Base-by-base conservation (phyloP, 2,888 invertebrate species). In the Apotomis betuletana region DNA sequence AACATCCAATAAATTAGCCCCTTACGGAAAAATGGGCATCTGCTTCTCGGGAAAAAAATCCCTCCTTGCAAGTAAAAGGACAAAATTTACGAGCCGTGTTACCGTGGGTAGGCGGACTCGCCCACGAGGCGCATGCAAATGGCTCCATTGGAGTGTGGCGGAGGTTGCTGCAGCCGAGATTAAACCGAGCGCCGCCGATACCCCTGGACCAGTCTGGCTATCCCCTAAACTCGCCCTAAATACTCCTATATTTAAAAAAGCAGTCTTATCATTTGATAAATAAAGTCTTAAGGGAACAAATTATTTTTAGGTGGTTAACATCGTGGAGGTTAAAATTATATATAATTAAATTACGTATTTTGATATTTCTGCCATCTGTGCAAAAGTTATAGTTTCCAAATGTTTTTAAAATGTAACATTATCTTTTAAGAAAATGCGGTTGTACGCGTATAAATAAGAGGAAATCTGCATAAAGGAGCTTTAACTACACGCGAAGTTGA, bases 101-200 rank as follows among this genome's bases (percentile, higher is more conserved):
- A 87, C 87, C 88, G 89, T 89, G 90, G 90, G 91, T 90, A 87
- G 90, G 87, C 86, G 87, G 87, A 85, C 84, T 85, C 89, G 88
- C 88, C 89, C 87, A 90, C 90, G 90, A 88, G 86, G 83, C 86
- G 91, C 91, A 92, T 92, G 92, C 90, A 92, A 92, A 92, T 92
- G 86, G 86, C 86, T 86, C 88, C 86, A 92, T 92, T 89, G 89
- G 83, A 86, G 85, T 83, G 85, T 83, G 85, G 85, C 85, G 85
- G 79, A 81, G 81, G 79, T 80, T 82, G 83, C 81, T 79, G 83
- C 80, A 83, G 78, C 84, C 59, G 54, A 58, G 63, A 68, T 72
- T 72, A 72, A 60, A 51, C 71, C 57, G 64, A 46, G 58, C 51
- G 15, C 15, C 51, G 15, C 15, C 51, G 52, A 60, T 27, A 58